Conservation (phyloP, 2,888 invertebrate species). For the Thera obeliscata region DNA sequence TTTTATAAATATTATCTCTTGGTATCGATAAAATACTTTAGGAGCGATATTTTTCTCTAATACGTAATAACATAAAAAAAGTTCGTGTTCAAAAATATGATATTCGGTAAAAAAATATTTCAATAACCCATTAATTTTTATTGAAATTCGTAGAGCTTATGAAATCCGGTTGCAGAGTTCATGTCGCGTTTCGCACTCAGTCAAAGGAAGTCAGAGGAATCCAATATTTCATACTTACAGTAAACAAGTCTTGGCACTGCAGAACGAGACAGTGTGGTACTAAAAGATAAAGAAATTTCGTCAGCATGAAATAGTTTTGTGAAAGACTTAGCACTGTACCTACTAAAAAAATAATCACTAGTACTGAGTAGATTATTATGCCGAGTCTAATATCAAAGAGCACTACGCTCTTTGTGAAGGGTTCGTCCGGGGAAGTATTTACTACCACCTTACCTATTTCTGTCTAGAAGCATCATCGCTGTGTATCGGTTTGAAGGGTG, state of each 20-base stretch:
- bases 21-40: too few relatives aligned
- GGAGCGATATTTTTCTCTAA: too few relatives aligned
- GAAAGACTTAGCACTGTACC: conserved; percentile 9
- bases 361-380: neutral
- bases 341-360: neutral
- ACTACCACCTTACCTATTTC: too few relatives aligned
- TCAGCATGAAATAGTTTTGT: conserved; percentile 35
- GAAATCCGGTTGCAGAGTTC: conserved; percentile 24
- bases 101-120: neutral
- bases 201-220: conserved; percentile 35
- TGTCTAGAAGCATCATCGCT: too few relatives aligned
- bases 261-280: conserved; percentile 57
- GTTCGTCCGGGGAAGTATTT: too few relatives aligned
- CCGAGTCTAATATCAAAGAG: neutral
- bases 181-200: conserved; percentile 40
- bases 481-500: too few relatives aligned
- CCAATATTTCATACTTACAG: conserved; percentile 72
- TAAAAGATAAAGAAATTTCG: conserved; percentile 59
- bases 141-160: conserved; percentile 4
- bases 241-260: conserved; percentile 51
- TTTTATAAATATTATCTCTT: too few relatives aligned
- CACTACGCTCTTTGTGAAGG: too few relatives aligned
- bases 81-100: too few relatives aligned
- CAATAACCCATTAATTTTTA: neutral
- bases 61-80: too few relatives aligned